phyloP scores from a whole-genome alignment of 2,888 invertebrate genomes.

The Gortyna flavago region DNA sequence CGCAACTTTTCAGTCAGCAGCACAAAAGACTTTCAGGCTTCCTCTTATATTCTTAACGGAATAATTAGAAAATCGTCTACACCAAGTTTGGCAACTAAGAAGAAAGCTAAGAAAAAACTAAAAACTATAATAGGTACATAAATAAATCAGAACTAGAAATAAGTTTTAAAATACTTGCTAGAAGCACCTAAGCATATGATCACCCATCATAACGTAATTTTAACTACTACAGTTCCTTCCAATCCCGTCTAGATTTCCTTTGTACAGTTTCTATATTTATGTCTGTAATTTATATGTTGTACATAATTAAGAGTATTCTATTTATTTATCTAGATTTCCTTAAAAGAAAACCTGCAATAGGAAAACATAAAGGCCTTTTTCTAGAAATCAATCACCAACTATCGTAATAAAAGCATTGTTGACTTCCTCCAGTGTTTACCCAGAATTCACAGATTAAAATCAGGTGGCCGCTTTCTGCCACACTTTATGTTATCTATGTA shows the following conservation, averaged over 20 bases:
- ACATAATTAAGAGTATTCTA: too few species aligned
- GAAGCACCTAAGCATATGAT: background rate
- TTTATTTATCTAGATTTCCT: conserved; percentile 19
- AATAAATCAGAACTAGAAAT: background rate
- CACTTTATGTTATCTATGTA: conserved; percentile 32
- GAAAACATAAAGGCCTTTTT: conserved; percentile 10
- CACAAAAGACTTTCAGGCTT: background rate
- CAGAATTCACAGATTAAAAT: conserved; percentile 45
- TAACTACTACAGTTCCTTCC: background rate
- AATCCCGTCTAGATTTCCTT: background rate
- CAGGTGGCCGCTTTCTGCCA: conserved; percentile 10
- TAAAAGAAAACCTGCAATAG: background rate
- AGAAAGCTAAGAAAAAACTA: background rate
- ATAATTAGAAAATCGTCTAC: background rate
- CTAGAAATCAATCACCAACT: conserved; percentile 19
- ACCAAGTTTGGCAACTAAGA: background rate
- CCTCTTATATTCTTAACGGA: background rate
- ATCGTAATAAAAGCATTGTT: conserved; percentile 22
- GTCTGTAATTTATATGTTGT: too few species aligned
- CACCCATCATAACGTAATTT: background rate
- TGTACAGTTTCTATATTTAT: too few species aligned
- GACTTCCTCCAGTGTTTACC: conserved; percentile 7
- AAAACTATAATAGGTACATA: background rate
- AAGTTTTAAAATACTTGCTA: background rate
- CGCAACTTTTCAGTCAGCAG: background rate